Base-by-base conservation (phyloP, 1,140 invertebrate species). In the Coboldia fuscipes region DNA sequence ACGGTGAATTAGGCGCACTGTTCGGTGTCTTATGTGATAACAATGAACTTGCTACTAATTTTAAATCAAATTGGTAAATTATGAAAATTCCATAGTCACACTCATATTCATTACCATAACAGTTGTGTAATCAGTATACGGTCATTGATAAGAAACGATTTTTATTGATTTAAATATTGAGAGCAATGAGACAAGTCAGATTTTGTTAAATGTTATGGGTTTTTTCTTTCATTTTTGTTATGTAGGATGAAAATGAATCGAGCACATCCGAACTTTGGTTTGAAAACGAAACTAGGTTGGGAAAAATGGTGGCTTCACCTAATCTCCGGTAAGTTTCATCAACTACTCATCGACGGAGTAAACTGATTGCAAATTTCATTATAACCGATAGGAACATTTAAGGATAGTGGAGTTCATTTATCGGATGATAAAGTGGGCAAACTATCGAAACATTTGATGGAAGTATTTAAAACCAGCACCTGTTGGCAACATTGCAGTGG, bases 261-360 rank as follows among this genome's bases (percentile, higher is more conserved):
- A 27, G 51, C 71, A 31, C 68, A 85, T 60, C 85, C 84, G 7
- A 80, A 86, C 56, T 93, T 73, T 57, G 85, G 85, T 1, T 58
- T 59, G 37, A 49, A 60, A 14, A 62, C 63, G 2, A 67, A 68
- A 2, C 57, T 86, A 21, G 66, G 66, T 8, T 83, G 80, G 69
- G 52, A 73, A 44, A 61, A 72, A 24, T 93, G 85, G 84, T 93
- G 86, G 86, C 61, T 54, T 30, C 49, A 54, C 37, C 45, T 54
- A 38, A 53, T 52, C 42, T 43, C 42, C 38, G 39, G 49, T 47
- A 34, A 30, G 39, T 41, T 33, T 34, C 34, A n/a, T n/a, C n/a
- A n/a, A n/a, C n/a, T n/a, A n/a, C 26, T 33, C 2, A 19, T 9
- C 12, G 28, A 34, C 6, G 10, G 15, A 26, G 9, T 35, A 13